Evolutionary conservation across 1,140 invertebrate species (phyloP).

Genomic region (Globodera rostochiensis): DNA sequence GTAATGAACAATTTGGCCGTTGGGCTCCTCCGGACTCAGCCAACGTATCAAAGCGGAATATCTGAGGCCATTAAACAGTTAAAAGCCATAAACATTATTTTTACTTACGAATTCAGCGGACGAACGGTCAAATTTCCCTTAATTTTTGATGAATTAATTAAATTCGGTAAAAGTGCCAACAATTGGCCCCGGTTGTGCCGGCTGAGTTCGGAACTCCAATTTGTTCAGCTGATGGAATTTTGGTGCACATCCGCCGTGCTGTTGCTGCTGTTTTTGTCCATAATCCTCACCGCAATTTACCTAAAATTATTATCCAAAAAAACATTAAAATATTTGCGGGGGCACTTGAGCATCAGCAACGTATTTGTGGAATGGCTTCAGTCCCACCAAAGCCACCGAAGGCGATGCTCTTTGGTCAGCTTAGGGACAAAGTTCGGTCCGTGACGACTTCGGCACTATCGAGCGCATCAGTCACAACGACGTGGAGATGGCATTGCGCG

Average conservation of each 20-base stretch:
- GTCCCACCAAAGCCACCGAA: constrained; percentile 41
- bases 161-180: constrained; percentile 32
- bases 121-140: constrained; percentile 48
- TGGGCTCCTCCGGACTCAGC: constrained; percentile 52
- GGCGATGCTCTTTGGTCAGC: constrained; percentile 15
- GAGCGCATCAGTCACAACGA: constrained; percentile 31
- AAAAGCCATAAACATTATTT: not conserved
- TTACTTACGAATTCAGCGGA: constrained; percentile 49
- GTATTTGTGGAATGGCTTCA: constrained; percentile 59
- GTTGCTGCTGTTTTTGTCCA: constrained; percentile 15
- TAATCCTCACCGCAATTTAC: constrained; percentile 51
- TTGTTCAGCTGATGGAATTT: constrained; percentile 40
- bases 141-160: constrained; percentile 42
- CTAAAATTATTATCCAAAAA: constrained; percentile 23
- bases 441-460: constrained; percentile 10
- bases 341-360: constrained; percentile 50
- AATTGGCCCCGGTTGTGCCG: constrained; percentile 18
- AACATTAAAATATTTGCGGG: constrained; percentile 6
- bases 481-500: constrained; percentile 35
- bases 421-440: constrained; percentile 27
- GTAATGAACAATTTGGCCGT: constrained; percentile 57
- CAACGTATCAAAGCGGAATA: constrained; percentile 60
- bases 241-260: constrained; percentile 37
- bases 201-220: constrained; percentile 19
- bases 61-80: not conserved